A percentile compares a stretch with the other conserved stretches of the same genome.
phyloP scores from a whole-genome alignment of 1,140 invertebrate species.

The Drosophila athabasca region DNA sequence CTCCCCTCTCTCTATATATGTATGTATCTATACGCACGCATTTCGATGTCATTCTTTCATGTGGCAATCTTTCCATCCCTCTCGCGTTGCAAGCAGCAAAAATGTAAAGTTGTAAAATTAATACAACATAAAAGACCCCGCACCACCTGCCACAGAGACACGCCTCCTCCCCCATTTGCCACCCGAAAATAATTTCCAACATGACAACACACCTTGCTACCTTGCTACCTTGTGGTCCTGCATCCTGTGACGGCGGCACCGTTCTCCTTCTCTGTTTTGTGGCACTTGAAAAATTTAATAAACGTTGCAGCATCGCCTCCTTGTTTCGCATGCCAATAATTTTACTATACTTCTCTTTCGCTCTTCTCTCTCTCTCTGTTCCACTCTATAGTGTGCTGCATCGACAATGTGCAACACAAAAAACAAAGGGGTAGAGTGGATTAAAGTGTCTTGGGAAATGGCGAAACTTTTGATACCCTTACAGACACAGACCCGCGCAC shows the following conservation, averaged over 20 bases:
- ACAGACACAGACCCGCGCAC: no score
- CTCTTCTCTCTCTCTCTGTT: background rate
- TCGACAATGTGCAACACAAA: slow-evolving; percentile 76
- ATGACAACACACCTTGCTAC: slow-evolving; percentile 21
- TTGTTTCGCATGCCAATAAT: slow-evolving; percentile 74
- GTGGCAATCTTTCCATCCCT: no score
- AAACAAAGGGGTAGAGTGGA: slow-evolving; percentile 27
- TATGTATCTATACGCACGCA: background rate
- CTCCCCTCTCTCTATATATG: no score
- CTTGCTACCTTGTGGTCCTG: background rate
- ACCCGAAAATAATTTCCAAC: slow-evolving; percentile 48
- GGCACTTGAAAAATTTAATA: slow-evolving; percentile 80
- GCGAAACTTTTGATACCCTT: no score
- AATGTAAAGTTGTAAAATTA: slow-evolving; percentile 72
- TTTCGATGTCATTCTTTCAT: no score
- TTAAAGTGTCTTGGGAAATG: background rate
- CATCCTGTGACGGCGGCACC: background rate
- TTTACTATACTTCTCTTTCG: slow-evolving; percentile 37
- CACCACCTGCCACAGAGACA: slow-evolving; percentile 7
- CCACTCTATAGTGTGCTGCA: slow-evolving; percentile 26
- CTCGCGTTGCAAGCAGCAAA: slow-evolving; percentile 26
- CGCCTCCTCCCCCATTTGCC: no score
- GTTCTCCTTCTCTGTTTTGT: slow-evolving; percentile 26
- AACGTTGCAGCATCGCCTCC: slow-evolving; percentile 66
- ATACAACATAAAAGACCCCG: slow-evolving; percentile 63